Evolutionary conservation across 2,888 invertebrate genomes (phyloP), one percentile per base, ranked within the genome.

Genomic region (Patella caerulea): DNA sequence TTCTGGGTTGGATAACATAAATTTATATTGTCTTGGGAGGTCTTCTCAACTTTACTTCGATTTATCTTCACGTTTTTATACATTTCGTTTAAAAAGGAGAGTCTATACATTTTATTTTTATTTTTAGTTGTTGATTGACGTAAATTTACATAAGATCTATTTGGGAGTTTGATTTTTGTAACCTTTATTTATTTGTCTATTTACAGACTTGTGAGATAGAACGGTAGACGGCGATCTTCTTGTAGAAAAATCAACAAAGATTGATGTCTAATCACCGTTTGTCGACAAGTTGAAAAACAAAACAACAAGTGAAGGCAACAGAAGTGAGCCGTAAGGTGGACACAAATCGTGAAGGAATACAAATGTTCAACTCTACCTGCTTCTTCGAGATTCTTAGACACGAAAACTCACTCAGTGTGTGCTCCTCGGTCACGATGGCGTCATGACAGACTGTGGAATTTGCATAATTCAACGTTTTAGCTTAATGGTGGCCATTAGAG

Each of bases 281-380:
- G 65, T 65, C 65, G 65, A 65, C 65, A 65, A 65, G 65, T 65
- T 65, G 65, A 65, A 65, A 19, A 65, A 65, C 65, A 65, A 65
- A 65, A 65, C 65, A 65, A 65, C 65, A 65, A 65, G 19, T 24
- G 14, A 19, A 65, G 65, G 65, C 65, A 24, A 65, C 65, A 65
- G 65, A 65, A 65, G 24, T 24, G 19, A 24, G 65, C 24, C 24
- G 65, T 24, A 24, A 65, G 65, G 19, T 65, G 65, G 65, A 65
- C 65, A 65, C 65, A 65, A 65, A 65, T 65, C 65, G 65, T 65
- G 65, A 19, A 65, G 65, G 65, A 65, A 65, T 65, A 65, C 65
- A 65, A 19, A 24, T 65, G 19, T 24, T 24, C 65, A 65, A 19
- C 19, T 2, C 19, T 65, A 65, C 65, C 65, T 65, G 65, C 19